Base-by-base conservation (phyloP, 2,888 invertebrate genomes). In the Tachina lurida region DNA sequence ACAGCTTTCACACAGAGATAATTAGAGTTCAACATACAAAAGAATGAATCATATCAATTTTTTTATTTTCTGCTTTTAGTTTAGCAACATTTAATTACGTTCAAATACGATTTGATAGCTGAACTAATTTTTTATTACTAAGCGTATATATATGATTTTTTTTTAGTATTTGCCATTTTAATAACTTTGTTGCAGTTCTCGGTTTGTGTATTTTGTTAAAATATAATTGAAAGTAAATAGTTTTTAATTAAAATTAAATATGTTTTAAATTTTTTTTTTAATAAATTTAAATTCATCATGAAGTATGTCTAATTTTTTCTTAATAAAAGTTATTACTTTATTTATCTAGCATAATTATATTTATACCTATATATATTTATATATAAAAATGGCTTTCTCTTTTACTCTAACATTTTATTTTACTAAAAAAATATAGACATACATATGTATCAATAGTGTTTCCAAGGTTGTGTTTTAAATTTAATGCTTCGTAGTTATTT, bases 241-340 rank as follows among this genome's bases (percentile, higher is more conserved):
- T 60, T 62, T 73, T 73, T 78, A 83, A 78, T 83, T 45, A 60
- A 78, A 83, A 60, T 77, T 73, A 82, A 10, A 82, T 65, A 76
- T 47, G 39, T 22, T 68, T 1, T 49, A 41, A 41, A 41, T 77
- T 60, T 52, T 39, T n/a, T 58, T n/a, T 1, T 22, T 1, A 45
- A 68, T 2, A 7, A 2, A 7, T 7, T 31, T 41, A 49, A 43
- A 49, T 68, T 73, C 62, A 67, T 63, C 58, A 58, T 41, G 47
- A 81, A 17, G 7, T 31, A 60, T 39, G 56, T 43, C 56, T 15
- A 12, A 54, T 43, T 4, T 49, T 31, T 73, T 68, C n/a, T 41
- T 22, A 22, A 49, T 39, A 41, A 39, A 10, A 54, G 10, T 41
- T 39, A 39, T n/a, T 60, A 39, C 19, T 15, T 49, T 60, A 22